These are phyloP conservation scores for Venustaconcha ellipsiformis DNA, from an alignment of 1,140 invertebrate genomes.

Conservation along the genomic window DNA sequence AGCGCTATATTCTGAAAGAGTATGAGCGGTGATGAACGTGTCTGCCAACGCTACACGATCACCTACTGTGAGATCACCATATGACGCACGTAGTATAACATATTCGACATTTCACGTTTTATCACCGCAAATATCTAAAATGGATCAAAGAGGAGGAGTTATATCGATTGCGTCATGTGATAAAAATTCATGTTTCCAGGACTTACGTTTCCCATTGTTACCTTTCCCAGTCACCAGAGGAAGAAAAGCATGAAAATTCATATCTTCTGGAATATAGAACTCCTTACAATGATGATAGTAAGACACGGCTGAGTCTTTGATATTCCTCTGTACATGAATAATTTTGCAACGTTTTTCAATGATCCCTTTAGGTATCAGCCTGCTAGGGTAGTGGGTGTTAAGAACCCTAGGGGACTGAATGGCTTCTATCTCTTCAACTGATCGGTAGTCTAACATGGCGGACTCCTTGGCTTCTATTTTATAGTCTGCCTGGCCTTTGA, in stretches of 20 bases:
- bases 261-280: neutral
- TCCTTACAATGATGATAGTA: conserved; percentile 35
- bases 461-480: conserved; percentile 26
- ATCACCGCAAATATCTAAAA: no score
- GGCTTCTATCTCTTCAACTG: conserved; percentile 11
- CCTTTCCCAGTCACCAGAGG: neutral
- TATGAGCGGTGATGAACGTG: no score
- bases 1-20: no score
- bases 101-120: no score
- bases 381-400: conserved; percentile 36
- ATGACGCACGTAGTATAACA: no score
- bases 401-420: conserved; percentile 36
- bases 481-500: conserved; percentile 17
- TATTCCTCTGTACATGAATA: conserved; percentile 39
- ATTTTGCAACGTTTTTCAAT: conserved; percentile 33
- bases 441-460: conserved; percentile 33
- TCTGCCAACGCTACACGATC: no score
- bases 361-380: conserved; percentile 15
- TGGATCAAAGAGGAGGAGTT: no score
- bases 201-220: no score
- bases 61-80: no score
- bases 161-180: no score
- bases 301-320: conserved; percentile 48
- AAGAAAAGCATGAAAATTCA: neutral
- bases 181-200: no score